phyloP scores from a whole-genome alignment of 2,888 invertebrate genomes.

The Copidosoma aretas region DNA sequence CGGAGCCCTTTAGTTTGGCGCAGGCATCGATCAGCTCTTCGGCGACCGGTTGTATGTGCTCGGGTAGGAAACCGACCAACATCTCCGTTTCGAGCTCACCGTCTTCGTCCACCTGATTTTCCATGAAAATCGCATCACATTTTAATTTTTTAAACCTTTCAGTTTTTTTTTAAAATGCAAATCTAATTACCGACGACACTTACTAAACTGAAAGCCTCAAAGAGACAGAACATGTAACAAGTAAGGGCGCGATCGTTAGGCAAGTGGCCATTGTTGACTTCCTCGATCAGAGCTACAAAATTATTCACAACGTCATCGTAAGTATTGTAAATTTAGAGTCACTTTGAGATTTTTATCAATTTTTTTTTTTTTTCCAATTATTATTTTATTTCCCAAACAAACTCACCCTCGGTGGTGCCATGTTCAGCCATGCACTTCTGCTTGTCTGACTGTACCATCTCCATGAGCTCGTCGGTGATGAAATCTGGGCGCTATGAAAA shows the following conservation, averaged over 20 bases:
- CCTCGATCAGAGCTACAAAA: conserved; percentile 51
- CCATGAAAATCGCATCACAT: no score
- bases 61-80: conserved; percentile 54
- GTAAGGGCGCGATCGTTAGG: conserved; percentile 49
- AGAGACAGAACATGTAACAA: conserved; percentile 58
- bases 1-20: conserved; percentile 47
- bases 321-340: no score
- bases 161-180: background rate
- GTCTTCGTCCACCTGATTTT: conserved; percentile 54
- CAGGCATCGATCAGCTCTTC: conserved; percentile 45
- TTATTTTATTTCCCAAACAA: no score
- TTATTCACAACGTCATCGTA: background rate
- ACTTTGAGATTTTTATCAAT: no score
- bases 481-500: conserved; percentile 54
- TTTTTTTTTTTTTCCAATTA: no score
- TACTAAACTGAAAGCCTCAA: conserved; percentile 57
- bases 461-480: conserved; percentile 53
- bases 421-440: conserved; percentile 55
- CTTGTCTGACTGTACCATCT: conserved; percentile 55
- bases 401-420: conserved; percentile 56
- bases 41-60: conserved; percentile 45
- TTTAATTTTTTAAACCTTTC: background rate
- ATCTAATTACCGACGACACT: conserved; percentile 25
- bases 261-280: conserved; percentile 51
- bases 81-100: conserved; percentile 54